Conservation (phyloP, 2,797 vertebrate genomes). For the Lutjanus argentimaculatus region DNA sequence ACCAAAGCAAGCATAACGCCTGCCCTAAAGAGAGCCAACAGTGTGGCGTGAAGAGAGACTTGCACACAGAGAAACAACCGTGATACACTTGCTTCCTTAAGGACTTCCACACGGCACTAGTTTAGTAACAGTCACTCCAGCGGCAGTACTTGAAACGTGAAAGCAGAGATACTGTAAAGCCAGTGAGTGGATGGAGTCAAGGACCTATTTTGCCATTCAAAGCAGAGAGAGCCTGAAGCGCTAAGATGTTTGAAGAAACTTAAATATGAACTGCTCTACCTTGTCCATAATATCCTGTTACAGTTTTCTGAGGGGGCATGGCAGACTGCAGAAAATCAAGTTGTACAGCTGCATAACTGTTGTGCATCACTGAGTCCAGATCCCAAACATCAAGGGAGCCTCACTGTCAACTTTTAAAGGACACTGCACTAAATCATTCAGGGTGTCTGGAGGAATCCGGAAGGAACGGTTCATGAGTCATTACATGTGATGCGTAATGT, state of each 20-base stretch:
- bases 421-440: constrained; percentile 59
- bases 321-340: constrained; percentile 45
- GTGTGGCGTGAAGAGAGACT: constrained; percentile 39
- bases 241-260: constrained; percentile 56
- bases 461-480: constrained; percentile 60
- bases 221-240: constrained; percentile 55
- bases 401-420: constrained; percentile 63
- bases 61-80: constrained; percentile 48
- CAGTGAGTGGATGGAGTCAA: constrained; percentile 57
- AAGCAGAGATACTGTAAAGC: constrained; percentile 48
- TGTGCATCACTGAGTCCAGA: constrained; percentile 48
- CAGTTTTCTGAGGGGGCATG: constrained; percentile 32
- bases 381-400: constrained; percentile 49
- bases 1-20: constrained; percentile 64
- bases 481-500: constrained; percentile 59
- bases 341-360: constrained; percentile 39
- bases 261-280: constrained; percentile 48
- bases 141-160: constrained; percentile 56
- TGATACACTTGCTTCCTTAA: constrained; percentile 66
- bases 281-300: constrained; percentile 49
- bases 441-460: constrained; percentile 66
- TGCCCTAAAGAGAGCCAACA: constrained; percentile 55
- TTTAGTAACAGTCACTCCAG: constrained; percentile 68
- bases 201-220: constrained; percentile 65
- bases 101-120: constrained; percentile 61